Base-by-base conservation (phyloP, 1,140 invertebrate species). In the Bombus pyrosoma region DNA sequence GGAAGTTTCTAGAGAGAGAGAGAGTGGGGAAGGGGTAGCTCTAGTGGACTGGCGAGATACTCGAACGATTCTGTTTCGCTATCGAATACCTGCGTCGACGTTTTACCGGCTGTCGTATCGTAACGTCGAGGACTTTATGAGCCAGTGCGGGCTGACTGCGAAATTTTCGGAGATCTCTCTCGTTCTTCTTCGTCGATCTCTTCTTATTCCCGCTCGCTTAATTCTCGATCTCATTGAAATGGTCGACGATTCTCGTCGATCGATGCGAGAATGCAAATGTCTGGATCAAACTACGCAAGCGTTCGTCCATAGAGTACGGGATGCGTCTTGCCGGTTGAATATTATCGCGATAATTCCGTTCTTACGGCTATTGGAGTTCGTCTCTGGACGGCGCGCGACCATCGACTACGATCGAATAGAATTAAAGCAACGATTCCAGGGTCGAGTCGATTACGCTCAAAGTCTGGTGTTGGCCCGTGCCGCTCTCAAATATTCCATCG, bases 121-220 rank as follows among this genome's bases (percentile, higher is more conserved):
- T 57, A 83, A 89, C 84, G 77, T 75, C 75, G 66, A 80, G 76
- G 72, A 86, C 80, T 89, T 89, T 89, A 89, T 79, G 80, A 75
- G n/a, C 34, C 41, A 13, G 37, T 22, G 32, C 37, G 47, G 41
- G 32, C 64, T 57, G 87, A 41, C 86, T 81, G 66, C 43, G 87
- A 80, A 87, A 87, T 87, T 89, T 89, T 89, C 72, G 62, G n/a
- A 82, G 37, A 37, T 34, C 77, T 75, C 32, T 53, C 13, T 75
- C 10, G 12, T 34, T 71, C n/a, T 62, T 53, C 72, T 25, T 37
- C 47, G 32, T 2, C n/a, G 13, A 18, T 32, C n/a, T 34, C 15
- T 18, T 18, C n/a, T 13, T 59, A 13, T 18, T 28, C 25, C 4
- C 25, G 43, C n/a, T 25, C n/a, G 39, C 28, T 25, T 39, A 22